These are phyloP conservation scores for Coptotermes formosanus DNA, from an alignment of 1,140 invertebrate genomes.

Conservation along the genomic window DNA sequence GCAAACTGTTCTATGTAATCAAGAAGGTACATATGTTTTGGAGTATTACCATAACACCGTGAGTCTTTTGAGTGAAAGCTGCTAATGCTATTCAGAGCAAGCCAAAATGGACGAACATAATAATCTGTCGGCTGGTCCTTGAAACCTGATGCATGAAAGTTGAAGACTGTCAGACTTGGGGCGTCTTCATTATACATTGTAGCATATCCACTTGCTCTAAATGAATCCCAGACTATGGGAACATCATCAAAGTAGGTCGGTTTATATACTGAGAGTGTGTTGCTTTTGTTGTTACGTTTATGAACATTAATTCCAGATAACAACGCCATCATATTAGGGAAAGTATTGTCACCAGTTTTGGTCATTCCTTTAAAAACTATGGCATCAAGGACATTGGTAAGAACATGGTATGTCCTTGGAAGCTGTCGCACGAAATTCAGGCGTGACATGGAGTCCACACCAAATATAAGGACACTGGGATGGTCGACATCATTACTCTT, in stretches of 20 bases:
- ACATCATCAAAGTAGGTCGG: conserved; percentile 43
- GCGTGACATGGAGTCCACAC: conserved; percentile 58
- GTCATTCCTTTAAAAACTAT: conserved; percentile 48
- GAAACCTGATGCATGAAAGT: conserved; percentile 49
- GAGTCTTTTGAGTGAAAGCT: conserved; percentile 38
- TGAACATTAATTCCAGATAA: conserved; percentile 41
- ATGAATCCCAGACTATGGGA: conserved; percentile 47
- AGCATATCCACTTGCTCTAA: conserved; percentile 43
- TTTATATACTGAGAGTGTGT: background rate
- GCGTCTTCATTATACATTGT: conserved; percentile 50
- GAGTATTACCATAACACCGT: conserved; percentile 52
- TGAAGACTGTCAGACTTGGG: conserved; percentile 46
- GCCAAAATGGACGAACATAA: conserved; percentile 49
- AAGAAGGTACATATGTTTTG: conserved; percentile 53
- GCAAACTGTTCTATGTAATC: conserved; percentile 56
- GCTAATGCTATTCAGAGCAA: conserved; percentile 40
- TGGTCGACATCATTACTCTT: background rate
- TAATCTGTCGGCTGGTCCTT: conserved; percentile 48
- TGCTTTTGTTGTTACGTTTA: background rate
- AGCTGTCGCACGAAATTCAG: conserved; percentile 59
- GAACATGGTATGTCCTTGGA: conserved; percentile 49
- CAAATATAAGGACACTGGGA: conserved; percentile 50
- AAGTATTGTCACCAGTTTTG: conserved; percentile 52
- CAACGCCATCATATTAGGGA: conserved; percentile 49
- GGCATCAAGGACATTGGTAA: conserved; percentile 45